phyloP scores from a whole-genome alignment of 2,888 invertebrate species.

The Siphonodentalium dalli region DNA sequence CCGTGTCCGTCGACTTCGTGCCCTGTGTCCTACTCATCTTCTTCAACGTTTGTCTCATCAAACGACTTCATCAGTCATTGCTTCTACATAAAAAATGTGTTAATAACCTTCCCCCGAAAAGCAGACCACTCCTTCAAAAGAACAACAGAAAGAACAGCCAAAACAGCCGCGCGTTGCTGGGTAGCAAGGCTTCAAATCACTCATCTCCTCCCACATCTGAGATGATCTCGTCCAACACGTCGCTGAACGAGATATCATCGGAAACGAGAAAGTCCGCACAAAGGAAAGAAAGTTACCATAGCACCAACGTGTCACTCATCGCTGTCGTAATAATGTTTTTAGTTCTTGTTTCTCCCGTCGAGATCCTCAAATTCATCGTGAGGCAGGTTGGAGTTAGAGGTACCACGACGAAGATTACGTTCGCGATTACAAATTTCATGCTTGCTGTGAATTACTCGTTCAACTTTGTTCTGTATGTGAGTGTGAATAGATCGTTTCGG shows the following conservation, averaged over 20 bases:
- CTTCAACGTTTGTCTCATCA: constrained; percentile 57
- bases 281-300: constrained; percentile 52
- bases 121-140: too few relatives aligned
- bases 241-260: too few relatives aligned
- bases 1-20: constrained; percentile 55
- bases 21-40: constrained; percentile 56
- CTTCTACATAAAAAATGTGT: constrained; percentile 49
- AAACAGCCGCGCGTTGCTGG: too few relatives aligned
- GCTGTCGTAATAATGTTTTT: constrained; percentile 58
- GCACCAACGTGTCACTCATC: constrained; percentile 58
- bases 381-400: constrained; percentile 25
- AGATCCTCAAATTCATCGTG: constrained; percentile 55
- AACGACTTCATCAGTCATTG: constrained; percentile 43
- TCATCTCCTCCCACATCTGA: too few relatives aligned
- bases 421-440: constrained; percentile 60
- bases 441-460: constrained; percentile 66
- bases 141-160: too few relatives aligned
- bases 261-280: too few relatives aligned
- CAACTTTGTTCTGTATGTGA: constrained; percentile 91
- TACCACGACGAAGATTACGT: too few relatives aligned
- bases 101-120: too few relatives aligned
- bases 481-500: constrained; percentile 92
- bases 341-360: constrained; percentile 59
- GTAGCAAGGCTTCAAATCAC: too few relatives aligned
- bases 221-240: too few relatives aligned